Conservation (phyloP, 2,888 invertebrate species). For the Tribolium freemani region DNA sequence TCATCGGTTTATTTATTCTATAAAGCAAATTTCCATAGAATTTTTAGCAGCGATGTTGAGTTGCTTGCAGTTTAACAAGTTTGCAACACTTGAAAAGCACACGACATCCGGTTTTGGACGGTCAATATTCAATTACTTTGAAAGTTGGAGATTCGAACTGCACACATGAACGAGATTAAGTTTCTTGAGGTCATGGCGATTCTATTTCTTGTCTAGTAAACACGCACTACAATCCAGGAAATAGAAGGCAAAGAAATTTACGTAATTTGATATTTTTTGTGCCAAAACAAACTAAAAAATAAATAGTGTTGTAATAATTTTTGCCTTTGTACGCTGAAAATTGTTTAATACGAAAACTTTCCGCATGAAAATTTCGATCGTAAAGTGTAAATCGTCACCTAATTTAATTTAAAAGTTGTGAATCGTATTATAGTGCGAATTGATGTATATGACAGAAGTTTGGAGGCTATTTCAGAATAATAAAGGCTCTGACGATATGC, state of each 20-base stretch:
- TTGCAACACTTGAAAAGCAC: not conserved
- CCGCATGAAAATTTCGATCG: not conserved
- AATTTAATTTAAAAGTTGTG: not conserved
- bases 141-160: conserved; percentile 26
- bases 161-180: conserved; percentile 13
- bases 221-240: too few species aligned
- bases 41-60: not conserved
- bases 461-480: not conserved
- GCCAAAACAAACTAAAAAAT: too few species aligned
- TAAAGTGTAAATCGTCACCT: not conserved
- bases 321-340: too few species aligned
- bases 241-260: too few species aligned
- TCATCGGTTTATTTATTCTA: conserved; percentile 16
- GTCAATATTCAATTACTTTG: conserved; percentile 31
- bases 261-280: too few species aligned
- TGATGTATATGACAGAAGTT: not conserved
- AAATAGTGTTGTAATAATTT: too few species aligned
- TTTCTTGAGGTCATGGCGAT: not conserved
- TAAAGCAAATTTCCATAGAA: conserved; percentile 21
- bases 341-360: not conserved
- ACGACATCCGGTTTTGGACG: conserved; percentile 3
- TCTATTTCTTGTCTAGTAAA: too few species aligned
- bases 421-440: not conserved
- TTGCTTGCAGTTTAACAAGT: conserved; percentile 13
- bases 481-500: not conserved